phyloP scores from a whole-genome alignment of 2,113 vertebrate species.

The Corythornis madagascariensis region DNA sequence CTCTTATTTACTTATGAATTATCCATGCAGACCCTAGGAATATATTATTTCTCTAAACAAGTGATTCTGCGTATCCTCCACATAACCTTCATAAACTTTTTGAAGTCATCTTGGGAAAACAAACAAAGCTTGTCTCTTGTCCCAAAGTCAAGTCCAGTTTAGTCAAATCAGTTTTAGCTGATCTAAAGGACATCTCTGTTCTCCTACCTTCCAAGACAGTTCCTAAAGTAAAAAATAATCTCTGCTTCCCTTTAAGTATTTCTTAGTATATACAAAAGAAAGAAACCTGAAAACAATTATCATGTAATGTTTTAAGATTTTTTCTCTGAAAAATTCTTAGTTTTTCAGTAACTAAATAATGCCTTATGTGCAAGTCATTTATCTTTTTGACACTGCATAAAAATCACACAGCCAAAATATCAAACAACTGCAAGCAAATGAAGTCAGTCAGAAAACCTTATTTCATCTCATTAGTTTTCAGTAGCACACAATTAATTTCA shows the following conservation, averaged over 20 bases:
- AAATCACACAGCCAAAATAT: not conserved
- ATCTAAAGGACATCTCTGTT: not conserved
- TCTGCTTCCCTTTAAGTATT: not conserved
- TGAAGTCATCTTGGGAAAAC: not conserved
- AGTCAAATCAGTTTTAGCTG: not conserved
- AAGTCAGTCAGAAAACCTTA: not conserved
- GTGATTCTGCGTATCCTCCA: not conserved
- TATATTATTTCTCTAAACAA: not conserved
- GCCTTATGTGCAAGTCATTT: not conserved
- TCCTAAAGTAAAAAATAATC: not conserved
- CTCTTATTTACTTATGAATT: not conserved
- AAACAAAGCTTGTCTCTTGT: not conserved
- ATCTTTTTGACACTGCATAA: not conserved
- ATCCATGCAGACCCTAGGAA: not conserved
- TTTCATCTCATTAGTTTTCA: not conserved
- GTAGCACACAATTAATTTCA: not conserved
- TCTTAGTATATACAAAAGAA: not conserved
- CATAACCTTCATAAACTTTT: not conserved
- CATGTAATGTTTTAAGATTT: not conserved
- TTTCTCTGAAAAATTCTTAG: not conserved
- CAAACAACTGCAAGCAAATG: not conserved
- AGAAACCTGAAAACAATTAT: not conserved
- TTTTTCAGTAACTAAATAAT: not conserved
- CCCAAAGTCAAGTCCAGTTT: not conserved
- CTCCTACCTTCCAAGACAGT: not conserved